These are phyloP conservation scores for Dendrocincla fuliginosa DNA, from an alignment of 2,797 vertebrate genomes.

Conservation along the genomic window DNA sequence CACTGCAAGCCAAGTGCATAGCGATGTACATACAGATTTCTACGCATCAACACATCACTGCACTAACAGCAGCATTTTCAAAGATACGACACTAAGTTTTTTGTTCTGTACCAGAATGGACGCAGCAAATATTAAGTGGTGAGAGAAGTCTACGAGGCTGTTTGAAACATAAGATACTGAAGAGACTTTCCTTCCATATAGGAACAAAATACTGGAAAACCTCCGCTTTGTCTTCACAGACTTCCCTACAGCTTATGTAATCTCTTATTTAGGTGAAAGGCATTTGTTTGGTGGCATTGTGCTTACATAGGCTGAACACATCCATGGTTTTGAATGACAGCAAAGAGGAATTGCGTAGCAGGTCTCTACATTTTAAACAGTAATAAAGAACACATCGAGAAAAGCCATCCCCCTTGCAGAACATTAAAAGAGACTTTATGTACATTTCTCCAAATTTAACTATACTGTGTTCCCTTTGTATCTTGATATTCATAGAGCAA, in stretches of 20 bases:
- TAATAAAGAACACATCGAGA: not conserved
- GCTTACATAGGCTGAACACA: not conserved
- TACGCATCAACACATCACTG: not conserved
- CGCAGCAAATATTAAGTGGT: not conserved
- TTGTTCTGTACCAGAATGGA: not conserved
- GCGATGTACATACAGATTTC: not conserved
- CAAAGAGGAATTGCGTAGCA: not conserved
- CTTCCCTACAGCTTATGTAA: not conserved
- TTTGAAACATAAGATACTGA: not conserved
- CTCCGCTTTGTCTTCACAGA: not conserved
- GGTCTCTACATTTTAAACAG: not conserved
- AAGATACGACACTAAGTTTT: not conserved
- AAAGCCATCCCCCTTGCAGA: not conserved
- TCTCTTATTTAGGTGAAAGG: not conserved
- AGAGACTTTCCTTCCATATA: not conserved
- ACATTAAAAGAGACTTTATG: not conserved
- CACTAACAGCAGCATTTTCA: not conserved
- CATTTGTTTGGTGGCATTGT: not conserved
- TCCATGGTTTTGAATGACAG: not conserved
- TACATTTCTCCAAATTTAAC: not conserved
- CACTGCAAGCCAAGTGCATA: not conserved
- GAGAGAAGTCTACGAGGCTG: not conserved
- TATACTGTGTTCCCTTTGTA: not conserved
- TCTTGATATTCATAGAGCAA: not conserved
- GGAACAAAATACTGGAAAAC: not conserved